Evolutionary conservation across 2,888 invertebrate species (phyloP).

Genomic region (Rhorus exstirpatorius): DNA sequence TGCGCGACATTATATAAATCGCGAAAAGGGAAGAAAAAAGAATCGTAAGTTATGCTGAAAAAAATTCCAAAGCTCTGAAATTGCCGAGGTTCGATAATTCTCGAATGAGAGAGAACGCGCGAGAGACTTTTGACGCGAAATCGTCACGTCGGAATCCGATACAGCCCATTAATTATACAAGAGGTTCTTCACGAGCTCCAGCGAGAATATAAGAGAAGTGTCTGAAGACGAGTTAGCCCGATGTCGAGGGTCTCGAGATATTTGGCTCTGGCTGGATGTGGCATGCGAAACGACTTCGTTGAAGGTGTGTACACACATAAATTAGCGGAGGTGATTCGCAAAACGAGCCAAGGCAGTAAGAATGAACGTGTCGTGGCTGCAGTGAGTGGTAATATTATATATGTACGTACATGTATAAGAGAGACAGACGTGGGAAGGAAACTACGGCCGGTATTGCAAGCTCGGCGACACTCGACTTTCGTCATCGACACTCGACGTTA

Average conservation of each 20-base stretch:
- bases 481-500: slow-evolving; percentile 51
- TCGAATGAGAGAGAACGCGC: neutral
- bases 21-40: neutral
- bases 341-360: slow-evolving; percentile 39
- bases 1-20: neutral
- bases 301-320: slow-evolving; percentile 75
- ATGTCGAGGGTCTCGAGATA: slow-evolving; percentile 61
- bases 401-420: slow-evolving; percentile 10
- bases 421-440: slow-evolving; percentile 28
- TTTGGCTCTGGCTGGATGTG: slow-evolving; percentile 42
- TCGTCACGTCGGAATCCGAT: slow-evolving; percentile 50
- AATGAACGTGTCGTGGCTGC: slow-evolving; percentile 19
- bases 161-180: slow-evolving; percentile 57
- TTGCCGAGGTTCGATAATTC: slow-evolving; percentile 3
- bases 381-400: slow-evolving; percentile 17
- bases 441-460: slow-evolving; percentile 43
- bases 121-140: slow-evolving; percentile 33
- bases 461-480: slow-evolving; percentile 50
- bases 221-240: slow-evolving; percentile 57
- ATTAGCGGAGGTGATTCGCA: slow-evolving; percentile 70
- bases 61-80: neutral
- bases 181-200: slow-evolving; percentile 28
- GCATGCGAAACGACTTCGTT: slow-evolving; percentile 52
- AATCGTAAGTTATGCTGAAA: neutral
- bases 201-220: slow-evolving; percentile 33